phyloP scores from a whole-genome alignment of 2,113 vertebrate species.

The Corapipo altera region DNA sequence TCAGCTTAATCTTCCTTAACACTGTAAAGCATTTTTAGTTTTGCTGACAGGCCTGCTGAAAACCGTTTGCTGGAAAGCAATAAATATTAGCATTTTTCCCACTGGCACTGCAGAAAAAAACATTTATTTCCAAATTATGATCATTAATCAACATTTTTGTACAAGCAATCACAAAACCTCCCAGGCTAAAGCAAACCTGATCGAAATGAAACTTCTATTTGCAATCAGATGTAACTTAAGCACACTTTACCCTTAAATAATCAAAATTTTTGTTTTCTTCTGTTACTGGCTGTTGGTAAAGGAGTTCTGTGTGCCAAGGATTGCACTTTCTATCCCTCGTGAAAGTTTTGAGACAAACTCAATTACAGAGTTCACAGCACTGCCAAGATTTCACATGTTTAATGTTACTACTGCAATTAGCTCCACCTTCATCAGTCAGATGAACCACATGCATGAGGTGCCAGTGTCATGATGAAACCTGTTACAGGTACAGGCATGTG shows the following conservation, averaged over 20 bases:
- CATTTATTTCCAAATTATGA: constrained; percentile 65
- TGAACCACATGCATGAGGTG: neutral
- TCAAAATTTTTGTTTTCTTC: neutral
- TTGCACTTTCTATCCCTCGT: fast-evolving
- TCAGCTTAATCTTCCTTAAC: constrained; percentile 66
- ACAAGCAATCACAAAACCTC: constrained; percentile 36
- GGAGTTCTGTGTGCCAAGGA: neutral
- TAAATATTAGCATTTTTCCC: constrained; percentile 62
- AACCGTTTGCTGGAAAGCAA: constrained; percentile 55
- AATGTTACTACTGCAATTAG: neutral
- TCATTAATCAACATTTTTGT: constrained; percentile 59
- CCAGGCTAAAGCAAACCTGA: constrained; percentile 9
- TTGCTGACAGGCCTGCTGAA: constrained; percentile 59
- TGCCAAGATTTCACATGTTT: neutral
- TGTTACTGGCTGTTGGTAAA: neutral
- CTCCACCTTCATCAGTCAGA: neutral
- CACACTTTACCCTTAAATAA: neutral
- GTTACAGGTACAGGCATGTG: neutral
- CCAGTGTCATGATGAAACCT: neutral
- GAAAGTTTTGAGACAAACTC: neutral
- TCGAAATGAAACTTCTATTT: neutral
- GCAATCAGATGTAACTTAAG: neutral
- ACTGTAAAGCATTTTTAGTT: constrained; percentile 54
- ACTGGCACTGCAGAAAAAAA: constrained; percentile 31
- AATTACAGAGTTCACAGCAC: neutral